Base-by-base conservation (phyloP, 2,797 vertebrate species). In the Crenichthys baileyi region DNA sequence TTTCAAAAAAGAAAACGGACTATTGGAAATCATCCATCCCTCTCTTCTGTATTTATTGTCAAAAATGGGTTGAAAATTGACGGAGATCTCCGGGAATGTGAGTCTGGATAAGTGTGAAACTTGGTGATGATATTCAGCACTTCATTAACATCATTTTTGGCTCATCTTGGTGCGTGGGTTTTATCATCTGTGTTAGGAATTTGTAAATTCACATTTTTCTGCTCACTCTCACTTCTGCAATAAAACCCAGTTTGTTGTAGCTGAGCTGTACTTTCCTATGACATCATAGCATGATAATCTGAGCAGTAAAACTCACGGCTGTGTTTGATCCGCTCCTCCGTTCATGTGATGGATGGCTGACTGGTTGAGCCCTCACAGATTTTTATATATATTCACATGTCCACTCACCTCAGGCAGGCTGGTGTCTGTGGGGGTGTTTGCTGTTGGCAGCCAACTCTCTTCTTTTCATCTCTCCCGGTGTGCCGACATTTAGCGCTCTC, bases 191-290 rank as follows among this genome's bases (percentile, higher is more conserved):
- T 80, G 81, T 78, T 86, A 79, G 71, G 85, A 77, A 74, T 84
- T 41, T 16, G 48, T 80, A 31, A 77, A 73, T 84, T 68, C 51
- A 72, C 56, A 7, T 9, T 73, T 76, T 75, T 77, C 71, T 53
- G 56, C 78, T 56, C 8, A 39, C 65, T 72, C 75, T 78, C 60
- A 86, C 74, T 75, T 46, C n/a, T 90, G 75, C 78, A 90, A 71
- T 88, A 60, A 86, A 78, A 18, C 67, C 60, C 72, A 70, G 76
- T 79, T 89, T 90, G 90, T 85, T 92, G 90, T 84, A 83, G 78
- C 78, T 90, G 86, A 88, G 86, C 91, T 93, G 83, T 85, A 81
- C 77, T 91, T 94, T 94, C 91, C 92, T 90, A 87, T 93, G 89
- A 91, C 91, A 88, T 91, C 89, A 90, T 85, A 58, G 79, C 81